Evolutionary conservation across 2,113 vertebrate species (phyloP).

Genomic region (Odontesthes bonariensis): DNA sequence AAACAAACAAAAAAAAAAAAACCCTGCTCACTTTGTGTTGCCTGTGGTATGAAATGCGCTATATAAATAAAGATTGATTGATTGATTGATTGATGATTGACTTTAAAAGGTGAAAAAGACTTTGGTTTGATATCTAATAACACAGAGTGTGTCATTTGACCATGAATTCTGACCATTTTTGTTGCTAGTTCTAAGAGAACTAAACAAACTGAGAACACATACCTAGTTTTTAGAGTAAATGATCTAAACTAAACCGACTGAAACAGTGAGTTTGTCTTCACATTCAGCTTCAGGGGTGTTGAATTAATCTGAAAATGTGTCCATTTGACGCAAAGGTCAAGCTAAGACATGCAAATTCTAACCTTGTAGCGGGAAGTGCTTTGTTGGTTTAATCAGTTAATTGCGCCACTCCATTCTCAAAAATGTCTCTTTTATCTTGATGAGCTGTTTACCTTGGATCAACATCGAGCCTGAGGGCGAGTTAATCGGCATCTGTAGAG

Average conservation of each 20-base stretch:
- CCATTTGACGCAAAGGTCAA: constrained; percentile 16
- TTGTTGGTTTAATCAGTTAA: constrained; percentile 27
- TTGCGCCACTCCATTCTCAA: constrained; percentile 11
- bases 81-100: too few relatives aligned
- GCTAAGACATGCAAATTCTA: constrained; percentile 37
- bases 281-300: constrained; percentile 21
- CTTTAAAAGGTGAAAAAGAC: too few relatives aligned
- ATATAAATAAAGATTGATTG: too few relatives aligned
- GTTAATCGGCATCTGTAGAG: constrained; percentile 19
- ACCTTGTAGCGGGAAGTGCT: constrained; percentile 24
- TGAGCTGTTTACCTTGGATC: constrained; percentile 32
- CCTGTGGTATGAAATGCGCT: too few relatives aligned
- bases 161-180: constrained; percentile 6
- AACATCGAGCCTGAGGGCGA: constrained; percentile 36
- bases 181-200: constrained; percentile 5
- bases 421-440: constrained; percentile 24
- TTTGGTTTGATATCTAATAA: not conserved
- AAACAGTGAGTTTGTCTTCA: not conserved
- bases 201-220: too few relatives aligned
- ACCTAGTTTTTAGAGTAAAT: not conserved
- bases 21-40: too few relatives aligned
- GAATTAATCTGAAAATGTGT: constrained; percentile 6
- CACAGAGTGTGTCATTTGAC: constrained; percentile 8
- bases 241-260: not conserved
- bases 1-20: too few relatives aligned